Evolutionary conservation across 2,888 invertebrate species (phyloP).

Genomic region (Tethea ocularis): DNA sequence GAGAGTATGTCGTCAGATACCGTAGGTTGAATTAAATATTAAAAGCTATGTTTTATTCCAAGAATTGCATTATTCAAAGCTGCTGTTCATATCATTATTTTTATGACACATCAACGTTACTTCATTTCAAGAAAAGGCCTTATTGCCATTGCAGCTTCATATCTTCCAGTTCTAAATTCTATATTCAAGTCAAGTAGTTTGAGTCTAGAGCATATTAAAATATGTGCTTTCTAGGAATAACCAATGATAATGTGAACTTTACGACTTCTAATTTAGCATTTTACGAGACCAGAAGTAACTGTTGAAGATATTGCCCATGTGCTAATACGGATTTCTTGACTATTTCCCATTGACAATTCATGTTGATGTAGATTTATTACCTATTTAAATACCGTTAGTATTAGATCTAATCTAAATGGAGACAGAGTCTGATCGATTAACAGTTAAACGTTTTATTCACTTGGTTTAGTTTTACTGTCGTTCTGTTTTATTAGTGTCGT

Average conservation of each 20-base stretch:
- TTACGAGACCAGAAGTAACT: conserved; percentile 11
- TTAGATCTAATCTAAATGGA: background rate
- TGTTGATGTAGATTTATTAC: background rate
- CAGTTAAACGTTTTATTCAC: background rate
- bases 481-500: background rate
- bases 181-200: background rate
- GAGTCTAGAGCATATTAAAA: background rate
- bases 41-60: background rate
- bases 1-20: background rate
- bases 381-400: background rate
- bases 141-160: background rate
- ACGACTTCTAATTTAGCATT: conserved; percentile 15
- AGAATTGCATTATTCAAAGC: background rate
- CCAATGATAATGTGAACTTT: conserved; percentile 13
- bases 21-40: background rate
- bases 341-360: background rate
- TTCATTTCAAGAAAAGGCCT: background rate
- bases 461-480: background rate
- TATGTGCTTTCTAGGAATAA: conserved; percentile 10
- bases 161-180: background rate
- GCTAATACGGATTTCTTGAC: background rate
- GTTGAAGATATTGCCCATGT: conserved; percentile 9
- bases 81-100: background rate
- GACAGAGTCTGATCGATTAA: background rate
- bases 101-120: background rate